Evolutionary conservation across 1,140 invertebrate genomes (phyloP).

Genomic region (Matsumurasca onukii): DNA sequence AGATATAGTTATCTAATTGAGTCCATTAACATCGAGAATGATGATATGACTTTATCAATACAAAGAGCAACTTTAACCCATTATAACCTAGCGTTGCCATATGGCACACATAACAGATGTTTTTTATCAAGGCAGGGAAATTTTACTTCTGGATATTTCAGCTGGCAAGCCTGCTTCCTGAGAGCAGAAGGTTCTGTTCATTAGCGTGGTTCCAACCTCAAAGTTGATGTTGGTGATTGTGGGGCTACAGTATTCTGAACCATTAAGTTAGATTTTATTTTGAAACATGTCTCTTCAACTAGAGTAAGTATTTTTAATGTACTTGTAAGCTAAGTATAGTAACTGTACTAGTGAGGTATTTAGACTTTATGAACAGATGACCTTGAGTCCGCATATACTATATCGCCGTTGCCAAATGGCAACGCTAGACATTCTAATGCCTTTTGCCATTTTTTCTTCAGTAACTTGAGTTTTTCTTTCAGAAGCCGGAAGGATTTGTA

Average conservation of each 20-base stretch:
- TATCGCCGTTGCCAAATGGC: background rate
- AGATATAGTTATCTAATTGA: too few species aligned
- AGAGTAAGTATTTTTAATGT: too few species aligned
- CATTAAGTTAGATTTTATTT: background rate
- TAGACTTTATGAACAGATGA: background rate
- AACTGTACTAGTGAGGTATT: background rate
- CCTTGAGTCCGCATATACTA: background rate
- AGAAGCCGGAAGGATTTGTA: too few species aligned
- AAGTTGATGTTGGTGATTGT: too few species aligned
- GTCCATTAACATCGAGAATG: too few species aligned
- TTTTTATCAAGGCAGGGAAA: background rate
- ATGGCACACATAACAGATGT: slow-evolving; percentile 1
- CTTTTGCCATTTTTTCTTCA: too few species aligned
- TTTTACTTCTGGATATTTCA: background rate
- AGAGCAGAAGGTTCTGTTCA: background rate
- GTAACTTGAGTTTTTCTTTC: background rate
- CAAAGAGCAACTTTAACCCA: too few species aligned
- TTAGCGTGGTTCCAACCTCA: background rate
- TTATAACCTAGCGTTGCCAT: background rate
- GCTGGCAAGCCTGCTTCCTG: background rate
- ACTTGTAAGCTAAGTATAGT: too few species aligned
- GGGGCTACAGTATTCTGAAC: background rate
- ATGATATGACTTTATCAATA: too few species aligned
- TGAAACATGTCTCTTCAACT: background rate
- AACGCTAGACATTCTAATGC: background rate